Evolutionary conservation across 2,113 vertebrate species (phyloP).

Genomic region (Brevimyrus niger): DNA sequence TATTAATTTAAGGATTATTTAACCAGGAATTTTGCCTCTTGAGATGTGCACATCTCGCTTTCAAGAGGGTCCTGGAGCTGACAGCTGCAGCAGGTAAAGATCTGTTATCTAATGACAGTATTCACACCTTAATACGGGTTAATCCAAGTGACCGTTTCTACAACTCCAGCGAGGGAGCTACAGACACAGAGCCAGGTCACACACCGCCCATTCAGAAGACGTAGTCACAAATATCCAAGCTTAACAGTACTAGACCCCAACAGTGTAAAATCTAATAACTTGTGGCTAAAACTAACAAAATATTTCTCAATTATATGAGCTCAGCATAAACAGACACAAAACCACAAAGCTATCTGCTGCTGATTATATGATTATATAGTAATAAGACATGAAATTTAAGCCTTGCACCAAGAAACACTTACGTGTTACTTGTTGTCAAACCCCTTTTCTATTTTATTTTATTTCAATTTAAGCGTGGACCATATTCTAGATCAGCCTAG

Average conservation of each 20-base stretch:
- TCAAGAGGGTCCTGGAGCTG: slow-evolving; percentile 53
- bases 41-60: slow-evolving; percentile 55
- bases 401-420: not conserved
- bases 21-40: slow-evolving; percentile 55
- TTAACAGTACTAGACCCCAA: slow-evolving; percentile 20
- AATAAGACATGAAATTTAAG: not conserved
- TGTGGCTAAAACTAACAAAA: not conserved
- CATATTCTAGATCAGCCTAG: not conserved
- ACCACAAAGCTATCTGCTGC: not conserved
- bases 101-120: slow-evolving; percentile 51
- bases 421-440: not conserved
- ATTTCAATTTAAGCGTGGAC: not conserved
- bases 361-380: not conserved
- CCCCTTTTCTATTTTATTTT: not conserved
- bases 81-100: slow-evolving; percentile 47
- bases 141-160: not conserved
- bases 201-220: not conserved
- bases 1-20: slow-evolving; percentile 55
- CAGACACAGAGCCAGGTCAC: not conserved
- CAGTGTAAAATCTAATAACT: not conserved
- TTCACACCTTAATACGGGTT: slow-evolving; percentile 39
- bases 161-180: not conserved
- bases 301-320: not conserved
- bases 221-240: not conserved
- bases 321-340: not conserved